Evolutionary conservation across 2,113 vertebrate genomes (phyloP), one percentile per base, ranked within the genome.

Genomic region (Mola mola): DNA sequence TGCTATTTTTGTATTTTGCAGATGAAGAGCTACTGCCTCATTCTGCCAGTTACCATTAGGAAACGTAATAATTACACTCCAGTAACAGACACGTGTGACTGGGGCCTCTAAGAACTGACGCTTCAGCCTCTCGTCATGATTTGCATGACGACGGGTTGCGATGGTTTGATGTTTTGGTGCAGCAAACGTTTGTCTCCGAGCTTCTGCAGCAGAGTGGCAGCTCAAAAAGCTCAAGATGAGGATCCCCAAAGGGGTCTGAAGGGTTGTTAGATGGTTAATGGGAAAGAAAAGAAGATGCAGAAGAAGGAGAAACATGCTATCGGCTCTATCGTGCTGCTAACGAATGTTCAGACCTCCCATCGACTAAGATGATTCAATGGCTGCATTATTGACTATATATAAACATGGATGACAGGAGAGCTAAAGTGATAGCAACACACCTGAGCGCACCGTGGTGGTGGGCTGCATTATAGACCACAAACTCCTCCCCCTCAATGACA

Each of bases 21-120:
- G 26, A 46, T 12, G 29, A 40, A 8, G 25, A 5, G 15, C 38
- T 31, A 19, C 26, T 53, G 40, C 33, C 46, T 53, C 51, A 48
- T 53, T 46, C 34, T 43, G 22, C 36, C 44, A 26, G 17, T 52
- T 47, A 24, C 41, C 41, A 31, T 40, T 8, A 31, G 10, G 13
- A 63, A 38, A 16, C 15, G 43, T 15, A 43, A 29, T 21, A 0
- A 57, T 21, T 51, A 15, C 24, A 37, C 42, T 61, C n/a, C 25
- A 47, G 38, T 24, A 56, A 51, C 21, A 43, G 20, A 43, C 41
- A 8, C 24, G 12, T 13, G 50, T 13, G 11, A 19, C 13, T 38
- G 20, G 9, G 26, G 17, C 25, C 20, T 42, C 57, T 26, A n/a
- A n/a, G n/a, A n/a, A n/a, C n/a, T 21, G 26, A 44, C 12, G 37